Conservation (phyloP, 2,797 vertebrate species). For the Salarias fasciatus region DNA sequence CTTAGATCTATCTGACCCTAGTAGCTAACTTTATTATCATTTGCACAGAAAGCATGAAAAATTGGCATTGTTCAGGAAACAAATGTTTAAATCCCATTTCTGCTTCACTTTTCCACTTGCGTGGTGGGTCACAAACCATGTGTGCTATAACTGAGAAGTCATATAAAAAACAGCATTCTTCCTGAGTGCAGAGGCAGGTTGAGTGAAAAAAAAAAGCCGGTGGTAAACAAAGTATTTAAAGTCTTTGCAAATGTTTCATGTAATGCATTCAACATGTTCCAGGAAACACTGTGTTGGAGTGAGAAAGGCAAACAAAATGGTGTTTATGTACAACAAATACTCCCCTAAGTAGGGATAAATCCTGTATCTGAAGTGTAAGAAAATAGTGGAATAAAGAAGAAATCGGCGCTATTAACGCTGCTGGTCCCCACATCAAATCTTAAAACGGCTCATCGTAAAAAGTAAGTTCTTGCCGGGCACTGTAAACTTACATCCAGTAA, state of each 20-base stretch:
- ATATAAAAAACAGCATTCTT: background rate
- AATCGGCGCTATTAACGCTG: background rate
- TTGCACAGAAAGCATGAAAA: too few relatives aligned
- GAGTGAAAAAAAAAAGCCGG: conserved; percentile 2
- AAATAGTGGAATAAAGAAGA: background rate
- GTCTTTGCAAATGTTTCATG: conserved; percentile 2
- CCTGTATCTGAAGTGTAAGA: background rate
- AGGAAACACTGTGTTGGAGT: conserved; percentile 1
- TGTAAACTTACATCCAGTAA: conserved; percentile 2
- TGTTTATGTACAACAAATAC: conserved; percentile 6
- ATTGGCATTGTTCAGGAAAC: too few relatives aligned
- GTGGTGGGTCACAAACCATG: background rate
- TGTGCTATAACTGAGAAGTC: background rate
- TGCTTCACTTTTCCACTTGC: background rate
- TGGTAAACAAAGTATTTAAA: conserved; percentile 1
- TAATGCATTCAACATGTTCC: background rate
- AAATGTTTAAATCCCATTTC: too few relatives aligned
- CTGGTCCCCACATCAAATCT: conserved; percentile 4
- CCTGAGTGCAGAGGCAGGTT: background rate
- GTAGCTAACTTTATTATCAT: too few relatives aligned
- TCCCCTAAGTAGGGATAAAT: background rate
- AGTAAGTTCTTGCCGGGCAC: background rate
- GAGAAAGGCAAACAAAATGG: conserved; percentile 7
- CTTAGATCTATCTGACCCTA: too few relatives aligned
- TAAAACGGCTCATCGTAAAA: background rate